These are phyloP conservation scores for Fukomys damarensis DNA, from an alignment of 2,113 vertebrate species.

Conservation along the genomic window DNA sequence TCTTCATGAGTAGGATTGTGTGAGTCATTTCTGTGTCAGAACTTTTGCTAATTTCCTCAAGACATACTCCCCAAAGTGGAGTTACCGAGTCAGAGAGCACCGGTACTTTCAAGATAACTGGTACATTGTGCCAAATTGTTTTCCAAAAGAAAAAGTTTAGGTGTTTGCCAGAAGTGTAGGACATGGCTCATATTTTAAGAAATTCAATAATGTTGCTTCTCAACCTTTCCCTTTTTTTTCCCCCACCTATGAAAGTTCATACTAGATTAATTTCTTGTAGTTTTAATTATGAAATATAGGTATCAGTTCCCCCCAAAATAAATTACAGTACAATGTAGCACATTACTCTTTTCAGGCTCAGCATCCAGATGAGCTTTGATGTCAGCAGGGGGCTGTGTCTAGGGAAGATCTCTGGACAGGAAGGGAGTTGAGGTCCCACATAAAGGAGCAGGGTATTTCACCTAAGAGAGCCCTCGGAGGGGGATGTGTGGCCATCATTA, in stretches of 20 bases:
- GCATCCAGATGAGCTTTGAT: neutral
- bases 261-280: constrained; percentile 45
- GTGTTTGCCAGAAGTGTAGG: neutral
- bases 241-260: constrained; percentile 32
- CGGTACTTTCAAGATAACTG: constrained; percentile 5
- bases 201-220: constrained; percentile 31
- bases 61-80: constrained; percentile 49
- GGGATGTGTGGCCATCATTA: neutral
- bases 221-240: neutral
- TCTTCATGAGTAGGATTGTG: neutral
- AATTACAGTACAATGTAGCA: neutral
- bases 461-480: neutral
- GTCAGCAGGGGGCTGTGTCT: neutral
- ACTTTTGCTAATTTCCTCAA: constrained; percentile 12
- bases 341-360: neutral
- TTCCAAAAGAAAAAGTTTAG: neutral
- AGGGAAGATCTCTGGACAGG: neutral
- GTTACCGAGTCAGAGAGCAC: neutral
- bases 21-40: constrained; percentile 62
- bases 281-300: constrained; percentile 57
- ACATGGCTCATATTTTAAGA: constrained; percentile 36
- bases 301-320: constrained; percentile 54
- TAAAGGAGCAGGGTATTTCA: neutral
- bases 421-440: neutral
- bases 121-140: constrained; percentile 58